Evolutionary conservation across 2,113 vertebrate species (phyloP).

Genomic region (chimpanzee (Pan troglodytes)): NHGRI_mPanTro3-v2.1_pri NC_072412.2:29491001-29491500

Average conservation of each 20-base stretch:
- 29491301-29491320: neutral
- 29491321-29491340: neutral
- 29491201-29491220: neutral
- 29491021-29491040: slow-evolving; percentile 8
- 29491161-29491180: neutral
- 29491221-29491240: neutral
- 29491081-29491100: neutral
- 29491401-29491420: neutral
- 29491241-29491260: neutral
- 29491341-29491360: neutral
- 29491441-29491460: neutral
- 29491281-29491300: neutral
- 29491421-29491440: neutral
- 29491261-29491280: neutral
- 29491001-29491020: slow-evolving; percentile 61
- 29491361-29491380: neutral
- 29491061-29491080: neutral
- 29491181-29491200: neutral
- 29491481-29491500: neutral
- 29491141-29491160: neutral
- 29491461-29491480: slow-evolving; percentile 34
- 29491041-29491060: neutral
- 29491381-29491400: neutral
- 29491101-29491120: neutral
- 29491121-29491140: neutral